These are phyloP conservation scores for Rhinogobio ventralis DNA, from an alignment of 2,797 vertebrate genomes.

Conservation along the genomic window DNA sequence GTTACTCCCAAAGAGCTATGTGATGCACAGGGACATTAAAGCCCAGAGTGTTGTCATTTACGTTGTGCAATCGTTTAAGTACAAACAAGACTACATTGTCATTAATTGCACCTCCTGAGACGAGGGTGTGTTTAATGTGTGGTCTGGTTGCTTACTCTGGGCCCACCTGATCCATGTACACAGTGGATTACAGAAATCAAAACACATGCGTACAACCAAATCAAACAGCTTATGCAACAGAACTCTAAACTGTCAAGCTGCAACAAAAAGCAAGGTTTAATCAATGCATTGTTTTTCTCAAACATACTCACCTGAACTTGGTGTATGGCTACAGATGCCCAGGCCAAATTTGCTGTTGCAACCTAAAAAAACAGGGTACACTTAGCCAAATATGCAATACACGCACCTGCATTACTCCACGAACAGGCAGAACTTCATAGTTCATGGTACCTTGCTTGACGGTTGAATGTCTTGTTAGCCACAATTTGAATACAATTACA, in stretches of 20 bases:
- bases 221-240: constrained; percentile 68
- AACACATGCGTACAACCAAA: constrained; percentile 72
- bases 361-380: constrained; percentile 78
- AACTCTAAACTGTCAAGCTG: not conserved
- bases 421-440: not conserved
- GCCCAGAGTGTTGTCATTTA: constrained; percentile 62
- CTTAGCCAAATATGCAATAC: constrained; percentile 8
- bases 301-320: constrained; percentile 91
- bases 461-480: not conserved
- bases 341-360: constrained; percentile 96
- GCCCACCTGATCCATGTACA: constrained; percentile 71
- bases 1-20: constrained; percentile 63
- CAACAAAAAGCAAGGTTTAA: not conserved
- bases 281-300: not conserved
- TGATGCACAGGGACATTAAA: constrained; percentile 68
- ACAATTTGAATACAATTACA: not conserved
- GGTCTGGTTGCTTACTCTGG: constrained; percentile 74
- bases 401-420: not conserved
- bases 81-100: constrained; percentile 69
- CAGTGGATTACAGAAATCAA: constrained; percentile 73
- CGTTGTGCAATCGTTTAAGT: constrained; percentile 57
- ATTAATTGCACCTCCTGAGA: constrained; percentile 77
- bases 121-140: constrained; percentile 70
- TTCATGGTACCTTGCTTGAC: not conserved
- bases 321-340: constrained; percentile 98